Base-by-base conservation (phyloP, 2,797 vertebrate species). In the Sebastes kiyomatsui region DNA sequence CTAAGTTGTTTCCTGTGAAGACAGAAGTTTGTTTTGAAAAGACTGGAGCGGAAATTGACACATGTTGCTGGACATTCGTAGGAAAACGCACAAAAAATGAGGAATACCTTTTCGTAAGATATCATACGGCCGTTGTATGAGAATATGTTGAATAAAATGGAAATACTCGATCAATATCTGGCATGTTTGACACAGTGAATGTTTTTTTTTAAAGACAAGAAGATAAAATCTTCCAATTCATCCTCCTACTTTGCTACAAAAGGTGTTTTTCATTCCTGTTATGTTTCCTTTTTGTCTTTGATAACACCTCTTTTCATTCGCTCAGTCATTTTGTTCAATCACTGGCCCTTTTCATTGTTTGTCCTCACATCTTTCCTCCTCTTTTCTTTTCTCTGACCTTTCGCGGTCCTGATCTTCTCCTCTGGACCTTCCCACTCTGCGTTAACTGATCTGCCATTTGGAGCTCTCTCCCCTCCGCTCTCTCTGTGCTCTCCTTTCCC, bases 401-500 rank as follows among this genome's bases (percentile, higher is more conserved):
- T 67, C 20, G 5, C 60, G 13, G 4, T 27, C 58, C 35, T 46
- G 22, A 38, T 58, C 52, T 56, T 10, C 30, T n/a, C 13, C 28
- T 62, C 84, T 70, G 70, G 64, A 75, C 79, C 58, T 73, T 56
- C 60, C 20, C 49, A 13, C 14, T 62, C 82, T 4, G 70, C 25
- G 38, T 67, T 72, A 76, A 69, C 70, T 20, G 73, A 78, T 84
- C 82, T 80, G 59, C 22, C 33, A 16, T 14, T 52, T 52, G 20
- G 3, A n/a, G 20, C 20, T 28, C 81, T 42, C 73, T 49, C 66
- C 46, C 25, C 28, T 42, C 30, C 18, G 16, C 76, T 56, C 64
- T 71, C 79, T 55, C 81, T 74, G 52, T 38, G 32, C 68, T 69
- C 38, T 77, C 59, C 67, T 83, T 75, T 82, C 77, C 74, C 84